Conservation (phyloP, 92 coral and sea anemone genomes). For the Phenganax subtilis region DNA sequence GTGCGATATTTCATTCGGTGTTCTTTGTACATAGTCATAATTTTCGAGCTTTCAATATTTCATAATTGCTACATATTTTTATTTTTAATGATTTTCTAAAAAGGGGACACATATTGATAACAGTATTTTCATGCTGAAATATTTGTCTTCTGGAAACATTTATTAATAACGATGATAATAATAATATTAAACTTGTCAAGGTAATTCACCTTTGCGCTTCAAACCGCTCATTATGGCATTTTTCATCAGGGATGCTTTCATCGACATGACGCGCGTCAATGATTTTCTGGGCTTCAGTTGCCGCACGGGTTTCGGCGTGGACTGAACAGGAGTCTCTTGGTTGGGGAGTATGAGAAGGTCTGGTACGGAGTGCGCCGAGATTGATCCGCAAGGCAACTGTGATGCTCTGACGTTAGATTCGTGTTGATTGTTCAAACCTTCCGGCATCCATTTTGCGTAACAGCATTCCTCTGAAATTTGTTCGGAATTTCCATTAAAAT, state of each 20-base stretch:
- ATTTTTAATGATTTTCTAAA: too few relatives aligned
- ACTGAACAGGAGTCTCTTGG: slow-evolving; percentile 19
- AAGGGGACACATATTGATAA: too few relatives aligned
- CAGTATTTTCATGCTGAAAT: too few relatives aligned
- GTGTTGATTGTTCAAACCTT: slow-evolving; percentile 28
- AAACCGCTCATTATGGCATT: slow-evolving; percentile 33
- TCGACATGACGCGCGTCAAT: slow-evolving; percentile 19
- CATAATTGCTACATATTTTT: too few relatives aligned
- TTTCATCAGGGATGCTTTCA: slow-evolving; percentile 35
- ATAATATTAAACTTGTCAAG: too few relatives aligned
- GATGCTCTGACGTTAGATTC: slow-evolving; percentile 8
- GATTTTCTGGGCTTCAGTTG: slow-evolving; percentile 9
- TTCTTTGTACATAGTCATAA: too few relatives aligned
- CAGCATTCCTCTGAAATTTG: slow-evolving; percentile 17
- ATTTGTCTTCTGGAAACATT: too few relatives aligned
- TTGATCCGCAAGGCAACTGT: slow-evolving; percentile 19
- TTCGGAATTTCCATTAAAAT: too few relatives aligned
- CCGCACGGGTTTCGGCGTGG: slow-evolving; percentile 9
- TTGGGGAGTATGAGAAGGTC: slow-evolving; percentile 34
- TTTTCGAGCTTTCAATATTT: too few relatives aligned
- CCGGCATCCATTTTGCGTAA: slow-evolving; percentile 24
- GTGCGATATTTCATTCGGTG: too few relatives aligned
- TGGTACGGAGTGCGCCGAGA: slow-evolving; percentile 25
- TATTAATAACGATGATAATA: neutral
- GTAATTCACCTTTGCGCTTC: slow-evolving; percentile 37